These are phyloP conservation scores for Macaria notata DNA, from an alignment of 2,888 invertebrate genomes.

Conservation along the genomic window DNA sequence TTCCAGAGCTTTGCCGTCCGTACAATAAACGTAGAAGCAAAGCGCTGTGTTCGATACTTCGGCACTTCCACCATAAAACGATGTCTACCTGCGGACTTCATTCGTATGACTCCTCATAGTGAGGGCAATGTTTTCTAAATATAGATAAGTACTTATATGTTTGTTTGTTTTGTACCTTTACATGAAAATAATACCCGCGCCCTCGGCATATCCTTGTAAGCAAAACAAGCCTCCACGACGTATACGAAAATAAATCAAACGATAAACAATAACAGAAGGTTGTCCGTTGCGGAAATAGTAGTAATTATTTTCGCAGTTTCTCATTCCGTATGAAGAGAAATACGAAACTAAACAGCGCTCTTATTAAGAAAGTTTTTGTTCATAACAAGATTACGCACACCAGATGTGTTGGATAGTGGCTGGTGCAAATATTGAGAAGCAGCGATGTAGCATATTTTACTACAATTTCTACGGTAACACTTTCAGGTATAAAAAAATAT, in stretches of 20 bases:
- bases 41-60: no score
- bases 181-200: no score
- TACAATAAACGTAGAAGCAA: no score
- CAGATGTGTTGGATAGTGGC: constrained; percentile 73
- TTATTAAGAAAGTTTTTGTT: constrained; percentile 81
- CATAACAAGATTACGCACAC: constrained; percentile 78
- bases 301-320: constrained; percentile 42
- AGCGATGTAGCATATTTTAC: constrained; percentile 24
- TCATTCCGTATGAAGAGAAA: constrained; percentile 50
- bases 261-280: constrained; percentile 19
- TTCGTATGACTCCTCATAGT: no score
- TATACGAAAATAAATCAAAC: constrained; percentile 11
- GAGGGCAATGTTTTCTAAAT: no score
- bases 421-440: constrained; percentile 57
- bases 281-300: constrained; percentile 19
- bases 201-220: no score
- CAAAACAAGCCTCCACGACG: background rate
- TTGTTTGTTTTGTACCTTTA: no score
- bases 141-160: no score
- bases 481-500: no score
- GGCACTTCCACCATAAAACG: no score
- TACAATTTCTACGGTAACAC: background rate
- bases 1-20: no score
- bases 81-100: no score
- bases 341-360: constrained; percentile 65